These are phyloP conservation scores for Athene cunicularia DNA, from an alignment of 2,113 vertebrate genomes.

Conservation along the genomic window DNA sequence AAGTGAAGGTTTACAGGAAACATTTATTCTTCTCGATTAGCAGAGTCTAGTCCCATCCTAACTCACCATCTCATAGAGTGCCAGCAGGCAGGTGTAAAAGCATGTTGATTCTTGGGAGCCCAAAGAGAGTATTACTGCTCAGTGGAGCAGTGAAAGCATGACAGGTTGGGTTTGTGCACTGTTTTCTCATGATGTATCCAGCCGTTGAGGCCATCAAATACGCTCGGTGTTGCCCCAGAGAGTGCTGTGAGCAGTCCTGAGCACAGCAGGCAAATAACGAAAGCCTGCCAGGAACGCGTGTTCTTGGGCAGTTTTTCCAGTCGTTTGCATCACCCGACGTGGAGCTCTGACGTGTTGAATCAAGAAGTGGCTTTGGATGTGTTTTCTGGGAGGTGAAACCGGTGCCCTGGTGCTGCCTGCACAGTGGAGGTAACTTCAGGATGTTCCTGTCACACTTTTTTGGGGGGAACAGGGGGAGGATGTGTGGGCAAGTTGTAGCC, in stretches of 20 bases:
- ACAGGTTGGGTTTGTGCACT: background rate
- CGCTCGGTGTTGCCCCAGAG: background rate
- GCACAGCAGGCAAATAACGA: background rate
- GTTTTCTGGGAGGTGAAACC: background rate
- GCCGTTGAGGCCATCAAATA: background rate
- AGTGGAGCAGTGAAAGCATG: background rate
- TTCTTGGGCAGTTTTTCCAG: background rate
- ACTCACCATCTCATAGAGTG: background rate
- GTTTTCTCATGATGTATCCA: background rate
- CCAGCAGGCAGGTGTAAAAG: background rate
- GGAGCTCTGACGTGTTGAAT: background rate
- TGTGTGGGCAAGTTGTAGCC: background rate
- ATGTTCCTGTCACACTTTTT: background rate
- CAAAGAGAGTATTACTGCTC: background rate
- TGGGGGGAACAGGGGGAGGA: background rate
- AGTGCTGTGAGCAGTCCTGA: background rate
- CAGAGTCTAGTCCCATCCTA: background rate
- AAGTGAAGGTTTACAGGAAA: background rate
- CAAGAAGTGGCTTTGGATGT: fast-evolving
- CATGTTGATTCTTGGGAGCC: background rate
- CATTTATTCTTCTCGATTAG: background rate
- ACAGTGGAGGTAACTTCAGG: fast-evolving
- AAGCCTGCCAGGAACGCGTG: background rate
- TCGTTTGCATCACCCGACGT: background rate
- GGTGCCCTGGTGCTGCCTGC: background rate